Percentiles rank a stretch among this genome's conserved stretches.
Evolutionary conservation across 2,797 vertebrate genomes (phyloP).

Genomic region (Bovichtus variegatus): DNA sequence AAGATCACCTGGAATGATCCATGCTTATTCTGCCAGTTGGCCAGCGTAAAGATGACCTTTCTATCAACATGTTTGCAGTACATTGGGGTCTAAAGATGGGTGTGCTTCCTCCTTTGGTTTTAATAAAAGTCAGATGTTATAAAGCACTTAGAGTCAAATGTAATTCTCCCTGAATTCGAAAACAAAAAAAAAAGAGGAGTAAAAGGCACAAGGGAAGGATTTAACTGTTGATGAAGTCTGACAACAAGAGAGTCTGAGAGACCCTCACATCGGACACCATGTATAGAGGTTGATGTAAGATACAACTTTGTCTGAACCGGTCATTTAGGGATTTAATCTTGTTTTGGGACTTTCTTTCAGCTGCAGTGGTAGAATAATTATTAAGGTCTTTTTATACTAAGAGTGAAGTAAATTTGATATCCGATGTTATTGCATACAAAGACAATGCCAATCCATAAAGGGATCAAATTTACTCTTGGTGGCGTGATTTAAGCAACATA

Average conservation of each 20-base stretch:
- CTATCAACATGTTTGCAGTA: neutral
- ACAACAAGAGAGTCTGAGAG: neutral
- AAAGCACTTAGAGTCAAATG: neutral
- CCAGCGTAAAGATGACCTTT: neutral
- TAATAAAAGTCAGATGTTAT: conserved; percentile 8
- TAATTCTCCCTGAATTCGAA: neutral
- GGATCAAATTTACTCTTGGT: no score
- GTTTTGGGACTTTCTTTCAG: neutral
- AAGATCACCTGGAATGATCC: neutral
- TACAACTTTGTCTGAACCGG: neutral
- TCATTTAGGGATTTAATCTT: neutral
- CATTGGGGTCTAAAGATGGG: neutral
- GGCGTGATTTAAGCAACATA: neutral
- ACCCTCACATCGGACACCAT: neutral
- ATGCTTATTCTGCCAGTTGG: neutral
- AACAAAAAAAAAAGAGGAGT: neutral
- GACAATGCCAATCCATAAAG: no score
- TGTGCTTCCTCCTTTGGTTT: neutral
- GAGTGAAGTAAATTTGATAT: no score
- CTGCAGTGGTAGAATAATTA: neutral
- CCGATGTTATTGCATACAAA: no score
- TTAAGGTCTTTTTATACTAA: no score
- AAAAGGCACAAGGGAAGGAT: neutral
- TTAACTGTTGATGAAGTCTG: neutral
- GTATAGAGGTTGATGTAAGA: neutral